Evolutionary conservation across 2,797 vertebrate genomes (phyloP).

Genomic region (Crypturellus tataupa): DNA sequence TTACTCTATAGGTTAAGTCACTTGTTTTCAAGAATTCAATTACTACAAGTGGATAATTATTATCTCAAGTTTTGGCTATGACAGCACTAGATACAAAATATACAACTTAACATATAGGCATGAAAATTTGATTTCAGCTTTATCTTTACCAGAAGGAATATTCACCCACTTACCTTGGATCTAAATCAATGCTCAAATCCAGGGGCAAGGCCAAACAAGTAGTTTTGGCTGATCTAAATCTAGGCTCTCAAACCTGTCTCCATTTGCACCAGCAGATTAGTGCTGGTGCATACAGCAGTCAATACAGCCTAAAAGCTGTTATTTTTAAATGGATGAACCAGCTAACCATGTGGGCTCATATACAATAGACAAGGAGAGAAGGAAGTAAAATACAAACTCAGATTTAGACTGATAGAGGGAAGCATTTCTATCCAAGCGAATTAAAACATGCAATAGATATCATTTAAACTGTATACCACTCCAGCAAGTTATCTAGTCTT

Average conservation of each 20-base stretch:
- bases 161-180: background rate
- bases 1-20: background rate
- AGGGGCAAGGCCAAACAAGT: background rate
- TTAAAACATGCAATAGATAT: background rate
- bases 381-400: background rate
- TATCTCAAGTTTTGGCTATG: background rate
- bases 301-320: background rate
- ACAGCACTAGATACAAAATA: background rate
- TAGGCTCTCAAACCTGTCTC: background rate
- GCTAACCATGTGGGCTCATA: background rate
- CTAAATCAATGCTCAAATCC: background rate
- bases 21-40: background rate
- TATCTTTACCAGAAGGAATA: background rate
- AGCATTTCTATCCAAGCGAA: background rate
- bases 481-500: background rate
- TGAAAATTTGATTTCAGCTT: background rate
- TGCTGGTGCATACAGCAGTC: background rate
- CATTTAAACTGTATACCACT: background rate
- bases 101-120: too few species aligned
- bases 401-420: background rate
- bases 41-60: background rate
- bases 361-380: background rate
- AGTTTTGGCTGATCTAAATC: background rate
- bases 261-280: background rate
- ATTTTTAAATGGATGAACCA: background rate